Evolutionary conservation across 2,888 invertebrate genomes (phyloP).

Genomic region (Endotricha flammealis): DNA sequence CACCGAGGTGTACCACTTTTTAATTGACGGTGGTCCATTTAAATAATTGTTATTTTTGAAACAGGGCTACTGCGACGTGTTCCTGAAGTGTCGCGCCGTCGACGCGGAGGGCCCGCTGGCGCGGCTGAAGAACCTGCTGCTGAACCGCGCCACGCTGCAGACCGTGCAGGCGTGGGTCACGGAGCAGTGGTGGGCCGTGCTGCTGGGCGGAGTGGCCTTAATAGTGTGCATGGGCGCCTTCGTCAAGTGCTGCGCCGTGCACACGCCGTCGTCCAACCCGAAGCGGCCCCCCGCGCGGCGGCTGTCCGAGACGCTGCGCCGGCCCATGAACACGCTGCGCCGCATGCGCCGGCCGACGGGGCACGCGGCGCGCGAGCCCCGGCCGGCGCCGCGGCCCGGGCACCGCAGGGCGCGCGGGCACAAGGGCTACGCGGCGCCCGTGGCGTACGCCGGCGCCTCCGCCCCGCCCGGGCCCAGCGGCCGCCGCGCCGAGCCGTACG

Average conservation of each 20-base stretch:
- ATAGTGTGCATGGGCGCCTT: slow-evolving; percentile 98
- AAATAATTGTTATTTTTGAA: no score
- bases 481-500: slow-evolving; percentile 81
- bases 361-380: slow-evolving; percentile 39
- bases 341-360: slow-evolving; percentile 80
- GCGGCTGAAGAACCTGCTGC: slow-evolving; percentile 95
- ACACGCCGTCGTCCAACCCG: slow-evolving; percentile 99
- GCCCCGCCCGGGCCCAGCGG: slow-evolving; percentile 70
- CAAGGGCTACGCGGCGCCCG: slow-evolving; percentile 61
- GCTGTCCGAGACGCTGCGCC: slow-evolving; percentile 92
- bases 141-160: slow-evolving; percentile 92
- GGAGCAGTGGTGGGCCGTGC: slow-evolving; percentile 96
- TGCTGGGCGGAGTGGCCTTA: slow-evolving; percentile 93
- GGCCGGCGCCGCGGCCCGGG: slow-evolving; percentile 32
- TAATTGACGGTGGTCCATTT: background rate
- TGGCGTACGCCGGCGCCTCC: slow-evolving; percentile 46
- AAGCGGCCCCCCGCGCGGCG: slow-evolving; percentile 95
- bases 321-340: slow-evolving; percentile 93
- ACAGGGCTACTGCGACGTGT: slow-evolving; percentile 99
- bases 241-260: slow-evolving; percentile 99
- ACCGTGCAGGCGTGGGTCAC: slow-evolving; percentile 96
- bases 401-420: slow-evolving; percentile 47
- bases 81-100: slow-evolving; percentile 98
- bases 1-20: no score
- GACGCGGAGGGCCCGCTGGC: slow-evolving; percentile 99